Conservation (phyloP, 2,113 vertebrate genomes). For the Panthera tigris region DNA sequence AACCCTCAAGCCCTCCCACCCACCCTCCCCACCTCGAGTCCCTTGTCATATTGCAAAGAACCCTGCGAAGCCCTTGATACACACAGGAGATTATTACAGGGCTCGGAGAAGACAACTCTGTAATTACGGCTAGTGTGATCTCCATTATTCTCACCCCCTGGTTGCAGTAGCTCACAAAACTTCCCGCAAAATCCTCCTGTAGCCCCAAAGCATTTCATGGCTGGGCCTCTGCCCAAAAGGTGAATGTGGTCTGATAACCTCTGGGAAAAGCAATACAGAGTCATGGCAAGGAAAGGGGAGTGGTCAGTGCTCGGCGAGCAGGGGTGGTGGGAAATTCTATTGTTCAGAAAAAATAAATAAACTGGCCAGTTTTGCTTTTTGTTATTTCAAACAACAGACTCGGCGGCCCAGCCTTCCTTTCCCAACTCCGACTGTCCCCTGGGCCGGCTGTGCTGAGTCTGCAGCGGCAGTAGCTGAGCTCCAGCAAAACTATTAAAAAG, state of each 20-base stretch:
- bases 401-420: slow-evolving; percentile 50
- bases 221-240: slow-evolving; percentile 63
- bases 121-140: slow-evolving; percentile 50
- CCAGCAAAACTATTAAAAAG: slow-evolving; percentile 17
- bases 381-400: slow-evolving; percentile 77
- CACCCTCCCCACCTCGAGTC: not conserved
- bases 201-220: not conserved
- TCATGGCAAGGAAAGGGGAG: slow-evolving; percentile 46
- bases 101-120: slow-evolving; percentile 49
- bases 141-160: slow-evolving; percentile 49
- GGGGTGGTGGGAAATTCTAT: slow-evolving; percentile 48
- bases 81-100: slow-evolving; percentile 66
- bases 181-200: slow-evolving; percentile 11
- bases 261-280: slow-evolving; percentile 48
- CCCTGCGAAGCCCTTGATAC: slow-evolving; percentile 26
- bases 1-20: not conserved
- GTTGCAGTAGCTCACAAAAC: slow-evolving; percentile 48
- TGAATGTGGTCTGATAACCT: slow-evolving; percentile 49
- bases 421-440: slow-evolving; percentile 19
- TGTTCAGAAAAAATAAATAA: slow-evolving; percentile 73
- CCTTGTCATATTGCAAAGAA: slow-evolving; percentile 34
- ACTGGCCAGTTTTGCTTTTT: slow-evolving; percentile 59
- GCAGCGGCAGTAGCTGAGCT: not conserved
- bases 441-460: slow-evolving; percentile 43
- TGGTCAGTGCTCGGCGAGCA: not conserved